These are phyloP conservation scores for Chrysolina americana DNA, from an alignment of 2,888 invertebrate species.

Conservation along the genomic window DNA sequence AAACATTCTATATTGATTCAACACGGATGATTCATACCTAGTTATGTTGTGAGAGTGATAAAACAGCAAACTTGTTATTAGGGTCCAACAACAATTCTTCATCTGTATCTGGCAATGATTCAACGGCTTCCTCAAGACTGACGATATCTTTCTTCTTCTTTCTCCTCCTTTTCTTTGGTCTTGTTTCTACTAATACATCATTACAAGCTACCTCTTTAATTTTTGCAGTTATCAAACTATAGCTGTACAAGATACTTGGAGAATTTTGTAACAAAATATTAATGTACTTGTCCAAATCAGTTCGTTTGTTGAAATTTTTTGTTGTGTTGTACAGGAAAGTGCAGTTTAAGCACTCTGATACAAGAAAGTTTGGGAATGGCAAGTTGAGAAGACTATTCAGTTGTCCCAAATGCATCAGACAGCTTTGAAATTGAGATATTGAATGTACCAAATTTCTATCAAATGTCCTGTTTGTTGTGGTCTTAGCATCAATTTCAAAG, in stretches of 20 bases:
- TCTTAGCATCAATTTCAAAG: conserved; percentile 74
- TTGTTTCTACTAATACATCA: conserved; percentile 1
- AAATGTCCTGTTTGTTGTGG: conserved; percentile 72
- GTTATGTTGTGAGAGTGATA: conserved; percentile 5
- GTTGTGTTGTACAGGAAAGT: conserved; percentile 84
- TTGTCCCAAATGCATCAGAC: conserved; percentile 73
- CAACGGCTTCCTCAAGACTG: conserved; percentile 46
- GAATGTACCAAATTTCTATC: conserved; percentile 74
- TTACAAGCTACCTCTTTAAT: conserved; percentile 27
- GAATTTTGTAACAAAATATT: conserved; percentile 49
- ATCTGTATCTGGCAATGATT: conserved; percentile 34
- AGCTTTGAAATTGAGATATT: conserved; percentile 79
- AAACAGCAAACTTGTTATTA: conserved; percentile 39
- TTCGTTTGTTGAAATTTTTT: conserved; percentile 72
- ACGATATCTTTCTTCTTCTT: conserved; percentile 50
- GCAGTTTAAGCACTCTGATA: conserved; percentile 80
- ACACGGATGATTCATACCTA: not conserved
- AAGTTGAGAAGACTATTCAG: conserved; percentile 78
- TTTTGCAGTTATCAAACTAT: conserved; percentile 25
- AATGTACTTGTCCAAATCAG: conserved; percentile 55
- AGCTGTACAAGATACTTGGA: conserved; percentile 36
- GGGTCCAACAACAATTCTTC: conserved; percentile 37
- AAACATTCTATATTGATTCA: not conserved
- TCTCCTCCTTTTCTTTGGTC: conserved; percentile 29
- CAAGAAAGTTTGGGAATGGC: conserved; percentile 73